phyloP scores from a whole-genome alignment of 2,797 vertebrate genomes.

The Neostethus bicornis region DNA sequence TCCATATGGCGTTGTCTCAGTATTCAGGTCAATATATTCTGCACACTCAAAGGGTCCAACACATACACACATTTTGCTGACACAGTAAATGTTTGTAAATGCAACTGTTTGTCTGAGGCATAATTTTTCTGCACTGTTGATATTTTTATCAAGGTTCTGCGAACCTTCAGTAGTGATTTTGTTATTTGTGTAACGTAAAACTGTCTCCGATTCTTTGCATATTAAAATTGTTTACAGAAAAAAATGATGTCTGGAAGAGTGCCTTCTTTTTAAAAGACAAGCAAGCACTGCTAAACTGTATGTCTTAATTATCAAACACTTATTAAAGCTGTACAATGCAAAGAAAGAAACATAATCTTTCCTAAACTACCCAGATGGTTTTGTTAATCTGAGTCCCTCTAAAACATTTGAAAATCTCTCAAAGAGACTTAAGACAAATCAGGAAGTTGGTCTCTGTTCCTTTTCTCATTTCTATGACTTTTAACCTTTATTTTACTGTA shows the following conservation, averaged over 20 bases:
- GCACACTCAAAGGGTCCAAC: conserved; percentile 48
- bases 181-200: conserved; percentile 70
- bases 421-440: too few relatives aligned
- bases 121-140: conserved; percentile 54
- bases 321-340: too few relatives aligned
- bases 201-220: conserved; percentile 71
- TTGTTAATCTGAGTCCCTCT: too few relatives aligned
- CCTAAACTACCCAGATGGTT: too few relatives aligned
- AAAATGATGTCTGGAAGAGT: conserved; percentile 32
- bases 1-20: conserved; percentile 67
- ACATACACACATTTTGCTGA: conserved; percentile 28
- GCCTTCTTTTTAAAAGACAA: background rate
- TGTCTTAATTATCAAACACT: too few relatives aligned
- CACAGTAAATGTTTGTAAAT: conserved; percentile 53
- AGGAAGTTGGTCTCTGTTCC: background rate
- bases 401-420: too few relatives aligned
- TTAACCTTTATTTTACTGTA: too few relatives aligned
- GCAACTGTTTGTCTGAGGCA: conserved; percentile 46
- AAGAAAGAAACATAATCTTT: too few relatives aligned
- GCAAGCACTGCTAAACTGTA: background rate
- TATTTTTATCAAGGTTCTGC: conserved; percentile 67
- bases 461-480: background rate
- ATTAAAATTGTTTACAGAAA: conserved; percentile 74
- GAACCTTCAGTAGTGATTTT: conserved; percentile 60
- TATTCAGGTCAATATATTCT: conserved; percentile 70